Evolutionary conservation across 2,888 invertebrate species (phyloP).

Genomic region (Hartigia nigra): DNA sequence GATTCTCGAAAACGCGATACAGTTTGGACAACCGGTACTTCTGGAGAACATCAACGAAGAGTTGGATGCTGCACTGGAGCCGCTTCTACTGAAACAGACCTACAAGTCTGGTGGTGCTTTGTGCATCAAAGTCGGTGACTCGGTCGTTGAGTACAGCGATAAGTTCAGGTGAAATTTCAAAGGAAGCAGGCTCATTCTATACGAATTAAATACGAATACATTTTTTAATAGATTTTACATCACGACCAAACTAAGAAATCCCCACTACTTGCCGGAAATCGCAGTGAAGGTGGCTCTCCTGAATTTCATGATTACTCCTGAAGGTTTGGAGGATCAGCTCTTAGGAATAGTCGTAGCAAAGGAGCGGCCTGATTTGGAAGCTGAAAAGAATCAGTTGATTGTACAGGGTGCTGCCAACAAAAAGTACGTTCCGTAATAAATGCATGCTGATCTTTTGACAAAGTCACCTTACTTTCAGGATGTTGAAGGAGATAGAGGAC

Average conservation of each 20-base stretch:
- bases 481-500: slow-evolving; percentile 89
- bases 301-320: slow-evolving; percentile 93
- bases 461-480: slow-evolving; percentile 63
- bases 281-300: slow-evolving; percentile 92
- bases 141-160: slow-evolving; percentile 88
- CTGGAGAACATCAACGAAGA: slow-evolving; percentile 94
- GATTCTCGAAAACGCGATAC: slow-evolving; percentile 86
- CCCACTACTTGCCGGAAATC: slow-evolving; percentile 94
- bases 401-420: slow-evolving; percentile 90
- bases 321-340: slow-evolving; percentile 90
- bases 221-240: slow-evolving; percentile 80
- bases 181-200: not conserved
- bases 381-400: slow-evolving; percentile 89
- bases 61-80: slow-evolving; percentile 90
- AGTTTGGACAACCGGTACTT: slow-evolving; percentile 87
- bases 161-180: slow-evolving; percentile 75
- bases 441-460: not conserved
- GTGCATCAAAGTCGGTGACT: slow-evolving; percentile 91
- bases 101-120: slow-evolving; percentile 88
- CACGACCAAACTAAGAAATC: slow-evolving; percentile 92
- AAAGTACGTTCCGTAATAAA: slow-evolving; percentile 55
- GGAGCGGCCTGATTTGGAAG: slow-evolving; percentile 91
- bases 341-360: slow-evolving; percentile 92
- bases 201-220: not conserved
- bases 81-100: slow-evolving; percentile 86